Conservation (phyloP, 1,140 invertebrate genomes). For the Lamellibrachia luymesi region DNA sequence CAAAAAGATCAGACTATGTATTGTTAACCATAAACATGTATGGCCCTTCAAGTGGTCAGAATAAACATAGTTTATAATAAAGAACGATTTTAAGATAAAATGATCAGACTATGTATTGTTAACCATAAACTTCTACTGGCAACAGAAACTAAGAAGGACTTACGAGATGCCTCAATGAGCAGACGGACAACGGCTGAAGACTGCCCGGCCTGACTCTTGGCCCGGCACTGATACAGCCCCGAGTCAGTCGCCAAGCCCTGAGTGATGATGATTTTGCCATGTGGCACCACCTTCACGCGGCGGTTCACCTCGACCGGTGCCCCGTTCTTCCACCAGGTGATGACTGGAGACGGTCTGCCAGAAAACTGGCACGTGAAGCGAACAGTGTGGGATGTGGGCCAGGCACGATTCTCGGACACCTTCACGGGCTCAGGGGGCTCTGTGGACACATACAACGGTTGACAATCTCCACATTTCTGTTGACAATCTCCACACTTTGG, state of each 20-base stretch:
- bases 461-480: neutral
- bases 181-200: neutral
- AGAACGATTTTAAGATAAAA: no score
- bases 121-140: no score
- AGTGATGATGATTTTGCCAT: neutral
- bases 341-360: neutral
- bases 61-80: no score
- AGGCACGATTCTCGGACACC: neutral
- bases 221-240: conserved; percentile 8
- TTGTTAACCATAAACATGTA: no score
- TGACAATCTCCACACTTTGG: neutral
- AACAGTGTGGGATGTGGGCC: neutral
- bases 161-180: neutral
- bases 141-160: neutral
- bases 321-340: neutral
- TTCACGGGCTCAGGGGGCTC: neutral
- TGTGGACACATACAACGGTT: neutral
- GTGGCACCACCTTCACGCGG: neutral
- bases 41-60: no score
- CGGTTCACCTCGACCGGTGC: neutral
- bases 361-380: conserved; percentile 4
- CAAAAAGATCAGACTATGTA: no score
- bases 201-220: conserved; percentile 5
- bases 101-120: no score
- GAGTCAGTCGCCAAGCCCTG: neutral